Evolutionary conservation across 2,797 vertebrate genomes (phyloP).

Genomic region (Acrocephalus scirpaceus): DNA sequence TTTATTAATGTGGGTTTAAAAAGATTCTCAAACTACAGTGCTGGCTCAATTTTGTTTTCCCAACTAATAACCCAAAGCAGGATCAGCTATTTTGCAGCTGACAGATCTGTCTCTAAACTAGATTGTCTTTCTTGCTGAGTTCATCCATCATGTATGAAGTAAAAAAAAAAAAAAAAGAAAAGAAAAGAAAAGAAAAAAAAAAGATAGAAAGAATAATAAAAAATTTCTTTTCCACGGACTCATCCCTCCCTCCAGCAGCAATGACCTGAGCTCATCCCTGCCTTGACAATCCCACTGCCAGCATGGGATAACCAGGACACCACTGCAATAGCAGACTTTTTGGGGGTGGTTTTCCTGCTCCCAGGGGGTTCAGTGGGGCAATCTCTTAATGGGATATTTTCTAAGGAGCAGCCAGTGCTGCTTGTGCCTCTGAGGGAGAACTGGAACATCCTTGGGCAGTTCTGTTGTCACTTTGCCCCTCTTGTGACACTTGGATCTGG

Average conservation of each 20-base stretch:
- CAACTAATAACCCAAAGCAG: slow-evolving; percentile 66
- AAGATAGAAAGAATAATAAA: background rate
- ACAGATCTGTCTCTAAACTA: slow-evolving; percentile 57
- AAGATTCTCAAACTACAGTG: slow-evolving; percentile 49
- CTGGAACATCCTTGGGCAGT: background rate
- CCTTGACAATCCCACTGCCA: background rate
- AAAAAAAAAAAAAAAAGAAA: background rate
- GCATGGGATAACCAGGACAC: background rate
- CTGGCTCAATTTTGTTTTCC: slow-evolving; percentile 67
- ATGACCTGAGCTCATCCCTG: background rate
- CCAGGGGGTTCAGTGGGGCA: background rate
- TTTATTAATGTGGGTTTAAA: slow-evolving; percentile 69
- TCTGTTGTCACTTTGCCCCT: background rate
- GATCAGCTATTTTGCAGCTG: slow-evolving; percentile 70
- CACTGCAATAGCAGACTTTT: rapidly evolving
- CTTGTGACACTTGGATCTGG: background rate
- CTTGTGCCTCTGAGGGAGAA: background rate
- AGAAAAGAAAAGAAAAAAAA: background rate
- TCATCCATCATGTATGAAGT: slow-evolving; percentile 56
- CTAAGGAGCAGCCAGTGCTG: background rate
- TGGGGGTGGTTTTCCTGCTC: background rate
- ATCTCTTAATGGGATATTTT: background rate
- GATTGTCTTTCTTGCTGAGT: slow-evolving; percentile 55
- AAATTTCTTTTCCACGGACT: background rate
- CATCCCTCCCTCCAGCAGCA: background rate